These are phyloP conservation scores for Panagrolaimus sp. DNA, from an alignment of 1,140 invertebrate genomes.

Conservation along the genomic window DNA sequence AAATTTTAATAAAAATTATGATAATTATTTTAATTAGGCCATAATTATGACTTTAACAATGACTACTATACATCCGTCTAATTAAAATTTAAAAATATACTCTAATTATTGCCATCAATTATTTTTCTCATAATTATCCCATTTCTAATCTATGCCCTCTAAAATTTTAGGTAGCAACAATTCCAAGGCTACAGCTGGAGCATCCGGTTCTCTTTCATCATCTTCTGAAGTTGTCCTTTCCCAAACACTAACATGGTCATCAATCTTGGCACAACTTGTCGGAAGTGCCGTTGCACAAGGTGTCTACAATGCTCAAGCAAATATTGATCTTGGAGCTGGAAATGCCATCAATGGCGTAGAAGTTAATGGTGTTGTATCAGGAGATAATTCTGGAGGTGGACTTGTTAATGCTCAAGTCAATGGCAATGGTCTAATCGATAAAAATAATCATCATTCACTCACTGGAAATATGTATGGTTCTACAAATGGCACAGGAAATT, in stretches of 20 bases:
- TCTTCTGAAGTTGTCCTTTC: slow-evolving; percentile 24
- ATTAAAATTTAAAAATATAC: no score
- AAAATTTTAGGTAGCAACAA: slow-evolving; percentile 24
- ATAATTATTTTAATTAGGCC: no score
- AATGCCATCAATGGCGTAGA: slow-evolving; percentile 30
- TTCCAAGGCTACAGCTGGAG: slow-evolving; percentile 30
- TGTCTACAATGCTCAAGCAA: slow-evolving; percentile 33
- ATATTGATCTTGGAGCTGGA: slow-evolving; percentile 35
- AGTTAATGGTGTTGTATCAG: slow-evolving; percentile 37
- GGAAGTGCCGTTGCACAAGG: slow-evolving; percentile 36
- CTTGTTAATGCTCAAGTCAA: slow-evolving; percentile 38
- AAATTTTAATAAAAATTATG: no score
- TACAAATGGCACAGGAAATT: slow-evolving; percentile 33
- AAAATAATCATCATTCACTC: slow-evolving; percentile 22
- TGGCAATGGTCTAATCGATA: slow-evolving; percentile 33
- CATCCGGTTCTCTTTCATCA: slow-evolving; percentile 31
- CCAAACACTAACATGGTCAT: slow-evolving; percentile 33
- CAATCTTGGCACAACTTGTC: slow-evolving; percentile 33
- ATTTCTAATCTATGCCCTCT: not conserved
- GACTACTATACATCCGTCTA: no score
- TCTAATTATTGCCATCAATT: no score
- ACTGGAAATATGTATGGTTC: slow-evolving; percentile 33
- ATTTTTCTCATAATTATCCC: no score
- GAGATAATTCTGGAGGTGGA: slow-evolving; percentile 30
- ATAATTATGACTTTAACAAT: no score